A percentile compares a stretch with the other conserved stretches of the same genome.
Conservation (phyloP, 2,113 vertebrate species). For the Vulpes lagopus region DNA sequence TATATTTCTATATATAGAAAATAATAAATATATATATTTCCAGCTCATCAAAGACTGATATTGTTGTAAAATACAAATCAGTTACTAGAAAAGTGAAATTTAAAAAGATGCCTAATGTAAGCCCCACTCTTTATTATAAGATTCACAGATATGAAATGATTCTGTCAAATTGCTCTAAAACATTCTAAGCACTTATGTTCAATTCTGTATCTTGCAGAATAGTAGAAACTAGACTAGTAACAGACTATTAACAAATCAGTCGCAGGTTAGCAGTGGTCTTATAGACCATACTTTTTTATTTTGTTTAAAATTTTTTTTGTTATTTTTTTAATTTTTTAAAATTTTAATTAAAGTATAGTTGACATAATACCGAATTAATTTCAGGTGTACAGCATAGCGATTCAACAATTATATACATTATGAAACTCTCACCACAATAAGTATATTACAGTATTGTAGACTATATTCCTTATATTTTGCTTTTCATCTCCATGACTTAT, state of each 20-base stretch:
- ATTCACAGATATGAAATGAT: constrained; percentile 22
- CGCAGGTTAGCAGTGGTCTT: neutral
- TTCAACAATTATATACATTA: neutral
- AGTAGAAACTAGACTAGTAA: neutral
- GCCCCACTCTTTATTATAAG: neutral
- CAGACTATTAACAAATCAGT: neutral
- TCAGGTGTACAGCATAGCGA: neutral
- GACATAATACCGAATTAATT: neutral
- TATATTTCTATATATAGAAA: too few relatives aligned
- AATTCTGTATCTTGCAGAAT: neutral
- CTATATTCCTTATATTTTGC: neutral
- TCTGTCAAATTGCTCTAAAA: constrained; percentile 31
- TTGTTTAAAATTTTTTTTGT: neutral
- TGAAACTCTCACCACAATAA: neutral
- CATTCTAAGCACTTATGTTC: neutral
- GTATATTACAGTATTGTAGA: neutral
- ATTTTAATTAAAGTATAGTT: neutral
- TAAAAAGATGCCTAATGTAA: neutral
- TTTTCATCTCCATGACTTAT: neutral
- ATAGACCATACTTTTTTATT: neutral
- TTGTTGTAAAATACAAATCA: constrained; percentile 36
- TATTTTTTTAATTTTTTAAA: neutral
- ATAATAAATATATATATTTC: neutral
- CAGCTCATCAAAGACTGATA: neutral
- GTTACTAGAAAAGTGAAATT: constrained; percentile 47